phyloP scores from a whole-genome alignment of 2,113 vertebrate species.

The Heterotilapia buettikoferi region DNA sequence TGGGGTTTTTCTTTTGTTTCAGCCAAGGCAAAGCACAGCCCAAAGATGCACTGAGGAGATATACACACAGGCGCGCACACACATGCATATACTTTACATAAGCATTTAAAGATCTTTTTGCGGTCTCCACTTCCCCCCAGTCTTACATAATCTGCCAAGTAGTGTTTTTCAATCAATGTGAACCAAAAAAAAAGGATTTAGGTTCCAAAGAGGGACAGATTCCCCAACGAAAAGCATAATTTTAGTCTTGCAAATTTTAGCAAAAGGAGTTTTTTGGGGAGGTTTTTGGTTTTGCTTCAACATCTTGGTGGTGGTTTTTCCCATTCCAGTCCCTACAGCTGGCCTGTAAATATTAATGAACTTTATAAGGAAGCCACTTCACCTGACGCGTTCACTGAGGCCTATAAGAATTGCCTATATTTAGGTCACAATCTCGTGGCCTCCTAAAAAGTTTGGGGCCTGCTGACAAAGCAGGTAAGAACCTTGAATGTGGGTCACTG shows the following conservation, averaged over 20 bases:
- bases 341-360: not conserved
- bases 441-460: not conserved
- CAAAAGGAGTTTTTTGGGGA: not conserved
- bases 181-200: not conserved
- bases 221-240: not conserved
- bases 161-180: not conserved
- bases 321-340: not conserved
- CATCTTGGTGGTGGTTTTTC: not conserved
- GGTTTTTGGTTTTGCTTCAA: not conserved
- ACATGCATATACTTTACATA: not conserved
- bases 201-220: not conserved
- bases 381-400: not conserved
- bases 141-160: constrained; percentile 20
- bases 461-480: not conserved
- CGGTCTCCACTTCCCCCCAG: not conserved
- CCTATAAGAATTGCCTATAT: not conserved
- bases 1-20: constrained; percentile 17
- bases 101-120: not conserved
- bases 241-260: not conserved
- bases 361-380: not conserved
- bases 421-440: not conserved
- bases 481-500: not conserved
- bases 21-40: not conserved
- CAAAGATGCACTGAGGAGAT: not conserved
- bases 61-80: not conserved